Evolutionary conservation across 1,140 invertebrate species (phyloP).

Genomic region (Musca domestica): DNA sequence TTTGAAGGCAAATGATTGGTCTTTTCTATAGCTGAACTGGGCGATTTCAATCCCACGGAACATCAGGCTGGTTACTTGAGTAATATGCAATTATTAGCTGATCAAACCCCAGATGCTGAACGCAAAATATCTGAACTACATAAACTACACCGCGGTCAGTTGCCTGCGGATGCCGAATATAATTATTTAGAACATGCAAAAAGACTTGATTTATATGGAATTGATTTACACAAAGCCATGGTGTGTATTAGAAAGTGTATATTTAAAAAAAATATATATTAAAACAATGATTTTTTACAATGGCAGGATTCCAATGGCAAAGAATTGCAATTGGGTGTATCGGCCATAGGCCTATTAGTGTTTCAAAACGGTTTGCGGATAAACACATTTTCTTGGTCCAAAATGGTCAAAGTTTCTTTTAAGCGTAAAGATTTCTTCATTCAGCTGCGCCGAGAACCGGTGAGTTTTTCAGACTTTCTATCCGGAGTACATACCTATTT

Average conservation of each 20-base stretch:
- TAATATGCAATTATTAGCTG: conserved; percentile 74
- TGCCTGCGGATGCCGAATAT: conserved; percentile 89
- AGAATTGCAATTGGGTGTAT: conserved; percentile 92
- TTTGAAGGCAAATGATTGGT: neutral
- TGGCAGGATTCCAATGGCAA: conserved; percentile 84
- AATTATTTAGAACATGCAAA: conserved; percentile 94
- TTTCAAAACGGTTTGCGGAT: conserved; percentile 92
- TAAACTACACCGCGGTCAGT: conserved; percentile 86
- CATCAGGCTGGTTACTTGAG: conserved; percentile 81
- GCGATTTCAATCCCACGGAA: conserved; percentile 86
- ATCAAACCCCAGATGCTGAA: conserved; percentile 86
- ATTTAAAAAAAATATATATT: no score
- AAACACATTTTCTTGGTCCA: conserved; percentile 97
- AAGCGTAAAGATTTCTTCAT: conserved; percentile 98
- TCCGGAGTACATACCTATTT: neutral
- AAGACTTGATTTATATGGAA: conserved; percentile 87
- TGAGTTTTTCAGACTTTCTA: conserved; percentile 56
- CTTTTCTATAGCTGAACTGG: conserved; percentile 79
- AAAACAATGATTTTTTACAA: no score
- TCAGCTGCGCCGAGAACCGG: conserved; percentile 85
- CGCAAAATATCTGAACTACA: conserved; percentile 88
- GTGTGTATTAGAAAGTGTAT: conserved; percentile 55
- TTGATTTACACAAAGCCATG: conserved; percentile 87
- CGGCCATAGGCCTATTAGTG: conserved; percentile 81
- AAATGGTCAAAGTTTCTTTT: conserved; percentile 99